These are phyloP conservation scores for Halocynthia roretzi DNA, from an alignment of 23 tunicate genomes.

Conservation along the genomic window DNA sequence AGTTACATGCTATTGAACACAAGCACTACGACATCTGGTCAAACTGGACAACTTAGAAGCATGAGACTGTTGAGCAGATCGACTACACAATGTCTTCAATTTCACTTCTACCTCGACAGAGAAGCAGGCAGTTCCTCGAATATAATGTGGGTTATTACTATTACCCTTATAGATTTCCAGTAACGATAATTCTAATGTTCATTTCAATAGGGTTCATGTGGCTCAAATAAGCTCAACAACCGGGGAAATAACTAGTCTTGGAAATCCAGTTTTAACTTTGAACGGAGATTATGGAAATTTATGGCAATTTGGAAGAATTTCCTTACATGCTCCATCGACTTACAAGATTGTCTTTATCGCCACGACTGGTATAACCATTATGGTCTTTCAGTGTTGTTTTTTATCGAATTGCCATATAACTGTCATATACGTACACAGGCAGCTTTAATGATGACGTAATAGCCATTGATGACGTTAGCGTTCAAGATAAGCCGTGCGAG, in stretches of 20 bases:
- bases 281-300: slow-evolving; percentile 37
- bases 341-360: slow-evolving; percentile 47
- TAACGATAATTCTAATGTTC: too few species aligned
- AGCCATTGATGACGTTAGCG: slow-evolving; percentile 65
- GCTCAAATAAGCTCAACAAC: slow-evolving; percentile 29
- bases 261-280: slow-evolving; percentile 12
- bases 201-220: slow-evolving; percentile 29
- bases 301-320: slow-evolving; percentile 55
- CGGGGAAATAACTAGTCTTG: slow-evolving; percentile 31
- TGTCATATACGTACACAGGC: not conserved
- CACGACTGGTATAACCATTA: too few species aligned
- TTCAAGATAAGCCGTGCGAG: slow-evolving; percentile 69
- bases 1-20: slow-evolving; percentile 59
- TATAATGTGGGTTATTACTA: too few species aligned
- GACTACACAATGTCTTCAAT: slow-evolving; percentile 43
- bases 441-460: slow-evolving; percentile 26
- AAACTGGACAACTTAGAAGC: slow-evolving; percentile 14
- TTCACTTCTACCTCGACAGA: slow-evolving; percentile 45
- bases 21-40: not conserved
- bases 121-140: slow-evolving; percentile 36
- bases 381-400: too few species aligned
- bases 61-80: slow-evolving; percentile 38
- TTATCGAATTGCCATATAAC: too few species aligned
- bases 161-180: too few species aligned
- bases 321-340: slow-evolving; percentile 22